Percentiles rank a stretch among this genome's conserved stretches.
Evolutionary conservation across 2,113 vertebrate species (phyloP).

Genomic region (Erpornis zantholeuca): DNA sequence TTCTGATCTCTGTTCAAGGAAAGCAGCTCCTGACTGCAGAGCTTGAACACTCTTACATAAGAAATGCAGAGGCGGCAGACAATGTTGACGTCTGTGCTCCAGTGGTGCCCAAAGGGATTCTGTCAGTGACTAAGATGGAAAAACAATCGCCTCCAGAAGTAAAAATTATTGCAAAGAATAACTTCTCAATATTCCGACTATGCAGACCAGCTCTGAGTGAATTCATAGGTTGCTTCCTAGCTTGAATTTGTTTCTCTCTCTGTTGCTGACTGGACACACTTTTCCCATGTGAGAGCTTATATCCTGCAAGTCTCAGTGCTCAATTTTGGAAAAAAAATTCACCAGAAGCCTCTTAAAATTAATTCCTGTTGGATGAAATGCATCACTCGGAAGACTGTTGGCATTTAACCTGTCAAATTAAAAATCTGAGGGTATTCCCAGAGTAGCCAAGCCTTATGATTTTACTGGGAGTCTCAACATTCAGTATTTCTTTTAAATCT

Average conservation of each 20-base stretch:
- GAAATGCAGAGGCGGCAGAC: background rate
- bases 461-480: background rate
- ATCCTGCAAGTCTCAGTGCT: background rate
- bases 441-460: background rate
- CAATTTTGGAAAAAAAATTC: background rate
- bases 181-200: background rate
- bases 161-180: background rate
- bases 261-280: background rate
- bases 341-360: background rate
- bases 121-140: background rate
- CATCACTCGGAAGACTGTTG: background rate
- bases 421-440: background rate
- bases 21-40: background rate
- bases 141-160: background rate
- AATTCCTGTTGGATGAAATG: background rate
- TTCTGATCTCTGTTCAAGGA: background rate
- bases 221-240: background rate
- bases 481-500: background rate
- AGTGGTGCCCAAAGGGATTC: background rate
- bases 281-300: background rate
- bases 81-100: background rate
- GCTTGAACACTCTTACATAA: background rate
- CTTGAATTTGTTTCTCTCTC: background rate
- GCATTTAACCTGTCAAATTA: slow-evolving; percentile 12
- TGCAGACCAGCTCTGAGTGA: background rate